phyloP scores from a whole-genome alignment of 92 coral and sea anemone genomes.

The Anthopleura xanthogrammica region DNA sequence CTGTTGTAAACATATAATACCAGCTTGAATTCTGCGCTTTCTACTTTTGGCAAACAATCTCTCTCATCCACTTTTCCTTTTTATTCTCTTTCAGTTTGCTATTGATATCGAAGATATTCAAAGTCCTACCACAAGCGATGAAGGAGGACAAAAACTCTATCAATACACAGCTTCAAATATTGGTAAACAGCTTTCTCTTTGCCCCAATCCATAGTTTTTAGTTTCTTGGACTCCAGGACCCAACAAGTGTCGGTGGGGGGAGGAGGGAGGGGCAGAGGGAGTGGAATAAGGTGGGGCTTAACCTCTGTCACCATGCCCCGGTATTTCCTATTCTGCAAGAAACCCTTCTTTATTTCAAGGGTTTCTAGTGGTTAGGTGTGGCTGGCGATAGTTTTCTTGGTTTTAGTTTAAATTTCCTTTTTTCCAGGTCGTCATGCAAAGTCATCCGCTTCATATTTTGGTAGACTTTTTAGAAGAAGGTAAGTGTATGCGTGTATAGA shows the following conservation, averaged over 20 bases:
- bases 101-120: slow-evolving; percentile 35
- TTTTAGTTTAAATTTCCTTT: background rate
- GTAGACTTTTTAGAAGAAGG: slow-evolving; percentile 59
- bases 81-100: slow-evolving; percentile 28
- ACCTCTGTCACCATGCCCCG: too few relatives aligned
- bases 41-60: background rate
- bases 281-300: too few relatives aligned
- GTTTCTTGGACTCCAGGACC: too few relatives aligned
- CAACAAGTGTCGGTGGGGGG: too few relatives aligned
- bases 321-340: too few relatives aligned
- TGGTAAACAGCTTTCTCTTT: slow-evolving; percentile 2
- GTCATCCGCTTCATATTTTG: slow-evolving; percentile 43
- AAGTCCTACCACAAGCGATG: slow-evolving; percentile 17
- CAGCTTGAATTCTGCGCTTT: background rate
- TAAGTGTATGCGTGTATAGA: slow-evolving; percentile 8
- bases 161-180: slow-evolving; percentile 36
- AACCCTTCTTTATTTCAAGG: too few relatives aligned
- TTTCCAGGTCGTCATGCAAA: slow-evolving; percentile 46
- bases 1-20: too few relatives aligned
- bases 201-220: background rate
- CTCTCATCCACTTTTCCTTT: background rate
- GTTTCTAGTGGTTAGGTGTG: too few relatives aligned
- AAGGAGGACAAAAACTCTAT: slow-evolving; percentile 20
- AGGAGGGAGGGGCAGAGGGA: too few relatives aligned
- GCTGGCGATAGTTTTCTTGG: too few relatives aligned